These are phyloP conservation scores for Drosophila jambulina DNA, from an alignment of 1,140 invertebrate species.

Conservation along the genomic window DNA sequence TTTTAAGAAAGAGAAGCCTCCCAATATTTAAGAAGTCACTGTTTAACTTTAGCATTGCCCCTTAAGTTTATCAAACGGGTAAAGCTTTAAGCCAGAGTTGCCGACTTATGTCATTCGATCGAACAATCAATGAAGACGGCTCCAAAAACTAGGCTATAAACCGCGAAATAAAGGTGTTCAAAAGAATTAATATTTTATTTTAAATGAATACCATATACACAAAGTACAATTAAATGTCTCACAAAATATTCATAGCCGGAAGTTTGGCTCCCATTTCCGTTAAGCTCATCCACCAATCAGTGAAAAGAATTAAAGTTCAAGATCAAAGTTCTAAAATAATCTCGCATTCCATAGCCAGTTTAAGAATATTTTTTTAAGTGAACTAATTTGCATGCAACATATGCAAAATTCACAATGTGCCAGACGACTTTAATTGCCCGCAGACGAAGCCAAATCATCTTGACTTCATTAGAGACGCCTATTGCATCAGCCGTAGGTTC, in stretches of 20 bases:
- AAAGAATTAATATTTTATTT: background rate
- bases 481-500: constrained; percentile 35
- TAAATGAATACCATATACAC: background rate
- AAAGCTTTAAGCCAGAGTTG: constrained; percentile 35
- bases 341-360: background rate
- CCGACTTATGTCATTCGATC: background rate
- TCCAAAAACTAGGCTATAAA: constrained; percentile 31
- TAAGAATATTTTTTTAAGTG: constrained; percentile 5
- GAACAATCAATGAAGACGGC: background rate
- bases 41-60: background rate
- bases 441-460: constrained; percentile 4
- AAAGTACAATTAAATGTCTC: background rate
- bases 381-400: constrained; percentile 29
- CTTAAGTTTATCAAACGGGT: background rate
- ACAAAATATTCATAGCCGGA: constrained; percentile 6
- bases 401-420: background rate
- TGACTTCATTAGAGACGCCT: constrained; percentile 21
- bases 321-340: background rate
- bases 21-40: constrained; percentile 3
- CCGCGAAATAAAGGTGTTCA: background rate
- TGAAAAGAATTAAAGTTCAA: background rate
- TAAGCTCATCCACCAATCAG: background rate
- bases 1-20: background rate
- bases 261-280: background rate
- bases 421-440: constrained; percentile 30